These are phyloP conservation scores for Drosophila nr. perissopoda DNA, from an alignment of 2,888 invertebrate species.

Conservation along the genomic window DNA sequence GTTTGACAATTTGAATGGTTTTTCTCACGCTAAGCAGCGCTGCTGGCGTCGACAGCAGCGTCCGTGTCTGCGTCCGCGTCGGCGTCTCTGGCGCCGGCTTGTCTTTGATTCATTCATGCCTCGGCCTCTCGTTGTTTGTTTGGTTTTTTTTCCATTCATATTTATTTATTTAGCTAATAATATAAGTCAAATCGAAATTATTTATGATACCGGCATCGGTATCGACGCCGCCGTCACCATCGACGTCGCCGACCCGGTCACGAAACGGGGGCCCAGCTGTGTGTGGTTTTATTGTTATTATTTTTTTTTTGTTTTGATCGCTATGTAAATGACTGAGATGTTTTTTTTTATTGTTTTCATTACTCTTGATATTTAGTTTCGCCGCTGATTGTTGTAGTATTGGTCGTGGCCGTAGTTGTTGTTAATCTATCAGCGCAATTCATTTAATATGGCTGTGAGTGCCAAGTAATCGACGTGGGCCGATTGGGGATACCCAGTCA, in stretches of 20 bases:
- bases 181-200: constrained; percentile 78
- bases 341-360: constrained; percentile 65
- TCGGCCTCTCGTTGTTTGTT: constrained; percentile 53
- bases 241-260: constrained; percentile 47
- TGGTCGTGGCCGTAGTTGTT: constrained; percentile 3
- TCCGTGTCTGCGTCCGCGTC: constrained; percentile 15
- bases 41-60: constrained; percentile 25
- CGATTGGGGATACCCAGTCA: constrained; percentile 9
- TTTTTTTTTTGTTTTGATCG: constrained; percentile 66
- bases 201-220: constrained; percentile 70
- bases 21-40: constrained; percentile 76
- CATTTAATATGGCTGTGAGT: constrained; percentile 34
- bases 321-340: constrained; percentile 74
- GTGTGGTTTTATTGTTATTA: constrained; percentile 21
- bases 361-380: constrained; percentile 48
- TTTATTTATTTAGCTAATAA: constrained; percentile 77
- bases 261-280: constrained; percentile 40
- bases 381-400: constrained; percentile 18
- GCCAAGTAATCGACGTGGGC: constrained; percentile 38
- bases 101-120: constrained; percentile 75
- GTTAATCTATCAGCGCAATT: constrained; percentile 30
- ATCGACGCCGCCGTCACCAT: constrained; percentile 26
- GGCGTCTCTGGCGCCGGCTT: constrained; percentile 63
- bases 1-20: constrained; percentile 75
- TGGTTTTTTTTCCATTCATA: constrained; percentile 61